Percentiles rank a stretch among this genome's conserved stretches.
Evolutionary conservation across 2,888 invertebrate species (phyloP).

Genomic region (Germaria angustata): DNA sequence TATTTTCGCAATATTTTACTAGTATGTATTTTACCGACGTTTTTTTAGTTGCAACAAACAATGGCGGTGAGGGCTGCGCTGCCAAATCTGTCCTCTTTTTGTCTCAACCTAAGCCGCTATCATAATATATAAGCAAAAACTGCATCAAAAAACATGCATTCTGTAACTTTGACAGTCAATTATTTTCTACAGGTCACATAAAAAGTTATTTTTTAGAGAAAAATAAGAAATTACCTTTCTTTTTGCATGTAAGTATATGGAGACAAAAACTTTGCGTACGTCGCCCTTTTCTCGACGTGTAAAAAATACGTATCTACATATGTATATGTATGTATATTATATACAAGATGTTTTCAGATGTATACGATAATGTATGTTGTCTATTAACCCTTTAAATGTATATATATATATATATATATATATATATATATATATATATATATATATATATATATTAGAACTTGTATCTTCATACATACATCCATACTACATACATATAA

Average conservation of each 20-base stretch:
- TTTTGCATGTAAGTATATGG: slow-evolving; percentile 3
- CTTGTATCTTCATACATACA: too few species aligned
- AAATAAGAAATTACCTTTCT: too few species aligned
- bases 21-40: slow-evolving; percentile 44
- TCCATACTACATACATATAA: too few species aligned
- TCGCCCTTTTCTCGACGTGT: slow-evolving; percentile 60
- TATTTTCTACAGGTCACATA: too few species aligned
- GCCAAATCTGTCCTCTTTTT: slow-evolving; percentile 1
- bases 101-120: slow-evolving; percentile 52
- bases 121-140: slow-evolving; percentile 4
- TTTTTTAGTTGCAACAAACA: slow-evolving; percentile 55
- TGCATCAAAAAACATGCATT: not conserved
- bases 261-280: slow-evolving; percentile 51
- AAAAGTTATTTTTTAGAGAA: too few species aligned
- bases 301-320: slow-evolving; percentile 14
- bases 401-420: too few species aligned
- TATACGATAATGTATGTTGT: slow-evolving; percentile 5
- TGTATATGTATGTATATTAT: not conserved
- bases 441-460: too few species aligned
- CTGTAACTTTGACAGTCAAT: too few species aligned
- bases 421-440: too few species aligned
- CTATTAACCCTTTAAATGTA: slow-evolving; percentile 45
- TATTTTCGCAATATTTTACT: slow-evolving; percentile 30
- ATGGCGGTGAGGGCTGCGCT: slow-evolving; percentile 63
- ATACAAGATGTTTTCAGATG: not conserved